Evolutionary conservation across 2,113 vertebrate genomes (phyloP), one percentile per base, ranked within the genome.

Genomic region (Nesoenas mayeri): DNA sequence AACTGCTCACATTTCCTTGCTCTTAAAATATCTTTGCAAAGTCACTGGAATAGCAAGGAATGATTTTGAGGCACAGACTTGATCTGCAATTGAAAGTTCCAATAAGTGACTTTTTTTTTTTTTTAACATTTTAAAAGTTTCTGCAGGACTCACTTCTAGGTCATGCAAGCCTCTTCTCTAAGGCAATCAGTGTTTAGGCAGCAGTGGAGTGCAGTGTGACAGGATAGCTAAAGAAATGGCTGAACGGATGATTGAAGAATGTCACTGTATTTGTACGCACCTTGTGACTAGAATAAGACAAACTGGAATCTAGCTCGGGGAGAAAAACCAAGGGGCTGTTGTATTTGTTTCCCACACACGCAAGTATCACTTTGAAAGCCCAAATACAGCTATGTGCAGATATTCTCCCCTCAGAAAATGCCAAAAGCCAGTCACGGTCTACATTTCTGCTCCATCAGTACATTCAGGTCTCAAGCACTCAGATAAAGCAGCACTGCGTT

Each of bases 261-360:
- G n/a, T 24, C 4, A 18, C 10, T n/a, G 12, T 34, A 38, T 73
- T 83, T 80, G 18, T 19, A 47, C 44, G 18, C 18, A 6, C 16
- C 13, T 86, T 69, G 42, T 62, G 28, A 26, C 51, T 31, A 31
- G 62, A 48, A 50, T 11, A 50, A 50, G 48, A 22, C 48, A 50
- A 24, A 50, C 21, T 50, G 48, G 44, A 47, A 73, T 21, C 36
- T 31, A 44, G 12, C 24, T 57, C 8, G 15, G 21, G 16, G 3
- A 0, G 4, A 60, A 62, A 65, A 54, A 26, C 0, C 0, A 0
- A 48, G 5, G 10, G 7, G 5, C 4, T 57, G 21, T 51, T 86
- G 26, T 83, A 28, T 16, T 58, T 53, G 14, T 51, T 92, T 42
- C 17, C 9, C 19, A 15, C 12, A 4, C 11, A 44, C 0, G 0